Evolutionary conservation across 1,140 invertebrate genomes (phyloP).

Genomic region (Sycophaga agraensis): DNA sequence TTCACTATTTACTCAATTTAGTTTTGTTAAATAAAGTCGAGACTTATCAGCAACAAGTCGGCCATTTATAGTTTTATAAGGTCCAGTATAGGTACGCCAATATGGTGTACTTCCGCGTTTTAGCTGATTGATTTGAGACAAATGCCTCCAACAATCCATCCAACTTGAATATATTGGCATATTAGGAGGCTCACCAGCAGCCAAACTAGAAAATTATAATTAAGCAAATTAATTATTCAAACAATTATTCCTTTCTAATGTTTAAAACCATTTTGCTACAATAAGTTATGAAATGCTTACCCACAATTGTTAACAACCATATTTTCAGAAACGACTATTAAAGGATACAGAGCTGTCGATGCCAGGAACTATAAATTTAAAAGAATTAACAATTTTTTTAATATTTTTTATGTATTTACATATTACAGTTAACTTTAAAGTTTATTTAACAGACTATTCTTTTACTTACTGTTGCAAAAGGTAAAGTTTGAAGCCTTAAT

Average conservation of each 20-base stretch:
- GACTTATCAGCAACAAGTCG: slow-evolving; percentile 32
- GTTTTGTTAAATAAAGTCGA: too few species aligned
- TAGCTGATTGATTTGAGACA: slow-evolving; percentile 71
- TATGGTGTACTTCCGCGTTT: slow-evolving; percentile 82
- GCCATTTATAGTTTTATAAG: slow-evolving; percentile 53
- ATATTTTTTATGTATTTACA: too few species aligned
- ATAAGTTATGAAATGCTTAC: slow-evolving; percentile 47
- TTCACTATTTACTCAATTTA: too few species aligned
- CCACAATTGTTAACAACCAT: slow-evolving; percentile 80
- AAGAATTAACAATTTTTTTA: too few species aligned
- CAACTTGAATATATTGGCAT: slow-evolving; percentile 81
- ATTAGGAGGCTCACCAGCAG: slow-evolving; percentile 73
- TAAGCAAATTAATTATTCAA: neutral
- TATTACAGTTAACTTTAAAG: too few species aligned
- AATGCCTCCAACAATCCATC: slow-evolving; percentile 77
- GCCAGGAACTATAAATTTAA: slow-evolving; percentile 54
- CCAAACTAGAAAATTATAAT: slow-evolving; percentile 60
- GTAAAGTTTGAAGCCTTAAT: slow-evolving; percentile 64
- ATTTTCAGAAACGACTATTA: slow-evolving; percentile 83
- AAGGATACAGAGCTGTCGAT: slow-evolving; percentile 79
- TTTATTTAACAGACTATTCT: too few species aligned
- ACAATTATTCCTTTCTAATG: too few species aligned
- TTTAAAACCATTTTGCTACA: neutral
- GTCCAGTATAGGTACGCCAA: slow-evolving; percentile 77
- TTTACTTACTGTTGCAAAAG: slow-evolving; percentile 60